Base-by-base conservation (phyloP, 2,888 invertebrate genomes). In the Agrochola litura region DNA sequence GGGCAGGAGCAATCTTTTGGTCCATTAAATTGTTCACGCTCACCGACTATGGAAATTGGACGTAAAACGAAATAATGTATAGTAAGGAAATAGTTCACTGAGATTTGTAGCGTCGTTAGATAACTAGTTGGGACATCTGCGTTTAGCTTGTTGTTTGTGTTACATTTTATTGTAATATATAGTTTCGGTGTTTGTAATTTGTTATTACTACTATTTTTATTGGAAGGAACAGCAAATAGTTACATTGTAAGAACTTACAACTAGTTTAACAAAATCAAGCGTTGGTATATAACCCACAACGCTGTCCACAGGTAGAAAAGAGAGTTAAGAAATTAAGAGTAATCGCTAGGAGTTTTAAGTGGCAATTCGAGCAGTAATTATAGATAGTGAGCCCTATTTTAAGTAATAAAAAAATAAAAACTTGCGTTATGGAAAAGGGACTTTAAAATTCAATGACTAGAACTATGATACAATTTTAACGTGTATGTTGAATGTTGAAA, bases 1-100 rank as follows among this genome's bases (percentile, higher is more conserved):
- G 93, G 92, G 90, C 93, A 91, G 92, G 91, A 91, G 94, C 95
- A 96, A 96, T 96, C 95, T 96, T 95, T 94, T 95, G 96, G 94
- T 92, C 95, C 96, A 96, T 96, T 96, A 96, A 95, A 93, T 93
- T 91, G 91, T 96, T 96, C 96, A 96, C 96, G 96, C 95, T 95
- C 93, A 91, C 93, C 95, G 96, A 93, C 93, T 96, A 96, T 96
- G 96, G 95, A 96, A 95, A 96, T 96, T 96, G 96, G 93, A 96
- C 95, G 95, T 94, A 93, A 94, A 95, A 94, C 95, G 94, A 95
- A 96, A 95, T 96, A 96, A 93, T 95, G 91, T 93, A 92, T 93
- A 93, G 92, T 92, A 92, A 91, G 91, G 93, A 93, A 94, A 92
- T 95, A 95, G 94, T 95, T 95, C 90, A 87, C 87, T 86, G 91